Conservation (phyloP, 2,888 invertebrate species). For the Rapana venosa region DNA sequence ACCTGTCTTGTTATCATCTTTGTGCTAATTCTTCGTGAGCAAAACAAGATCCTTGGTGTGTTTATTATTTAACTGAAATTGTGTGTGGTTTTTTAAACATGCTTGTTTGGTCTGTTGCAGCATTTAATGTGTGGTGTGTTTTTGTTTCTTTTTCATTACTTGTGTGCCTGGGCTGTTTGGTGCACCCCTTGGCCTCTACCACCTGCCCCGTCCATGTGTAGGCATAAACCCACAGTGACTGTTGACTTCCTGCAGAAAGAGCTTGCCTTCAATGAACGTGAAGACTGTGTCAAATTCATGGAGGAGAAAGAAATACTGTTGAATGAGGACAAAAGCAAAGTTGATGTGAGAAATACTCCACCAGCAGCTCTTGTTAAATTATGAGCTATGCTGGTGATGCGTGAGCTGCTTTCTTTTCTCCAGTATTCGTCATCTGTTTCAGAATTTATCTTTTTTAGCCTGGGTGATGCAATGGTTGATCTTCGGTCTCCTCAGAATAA, state of each 20-base stretch:
- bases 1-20: no score
- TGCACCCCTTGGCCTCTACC: conserved; percentile 37
- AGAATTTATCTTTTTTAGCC: background rate
- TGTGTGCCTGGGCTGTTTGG: conserved; percentile 36
- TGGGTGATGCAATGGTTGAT: no score
- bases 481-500: no score
- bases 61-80: no score
- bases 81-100: background rate
- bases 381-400: background rate
- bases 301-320: conserved; percentile 86
- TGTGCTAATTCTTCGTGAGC: no score
- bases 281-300: conserved; percentile 93
- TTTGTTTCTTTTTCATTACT: conserved; percentile 47
- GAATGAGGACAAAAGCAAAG: conserved; percentile 80
- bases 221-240: conserved; percentile 95
- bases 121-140: conserved; percentile 38
- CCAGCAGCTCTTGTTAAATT: background rate
- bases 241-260: conserved; percentile 91
- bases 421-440: background rate
- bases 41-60: no score
- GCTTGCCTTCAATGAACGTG: conserved; percentile 91
- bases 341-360: conserved; percentile 89
- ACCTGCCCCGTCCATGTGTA: conserved; percentile 78
- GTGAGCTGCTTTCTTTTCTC: background rate
- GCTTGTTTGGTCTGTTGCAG: conserved; percentile 35